Percentiles rank a stretch among this genome's conserved stretches.
phyloP scores from a whole-genome alignment of 2,113 vertebrate species.

The Solea solea region DNA sequence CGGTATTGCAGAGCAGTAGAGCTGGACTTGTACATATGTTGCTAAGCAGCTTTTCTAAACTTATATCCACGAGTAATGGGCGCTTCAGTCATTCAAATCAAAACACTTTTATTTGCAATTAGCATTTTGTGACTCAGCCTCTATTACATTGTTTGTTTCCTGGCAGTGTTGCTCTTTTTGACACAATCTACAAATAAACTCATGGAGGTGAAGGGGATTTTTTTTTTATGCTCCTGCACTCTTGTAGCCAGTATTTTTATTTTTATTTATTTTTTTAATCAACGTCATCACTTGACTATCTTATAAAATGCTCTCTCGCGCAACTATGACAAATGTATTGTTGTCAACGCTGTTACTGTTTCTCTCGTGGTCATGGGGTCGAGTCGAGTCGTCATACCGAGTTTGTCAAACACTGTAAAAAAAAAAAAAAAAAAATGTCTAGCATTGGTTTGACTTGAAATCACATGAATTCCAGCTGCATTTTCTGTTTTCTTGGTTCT shows the following conservation, averaged over 20 bases:
- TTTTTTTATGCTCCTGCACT: neutral
- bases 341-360: conserved; percentile 62
- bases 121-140: conserved; percentile 26
- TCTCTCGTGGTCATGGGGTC: conserved; percentile 56
- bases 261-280: neutral
- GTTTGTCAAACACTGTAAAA: conserved; percentile 46
- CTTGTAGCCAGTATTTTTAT: conserved; percentile 1
- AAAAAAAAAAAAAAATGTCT: conserved; percentile 31
- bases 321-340: conserved; percentile 61
- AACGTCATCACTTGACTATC: conserved; percentile 35
- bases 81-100: conserved; percentile 16
- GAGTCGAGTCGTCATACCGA: conserved; percentile 31
- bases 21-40: conserved; percentile 46
- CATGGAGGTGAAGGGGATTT: conserved; percentile 6
- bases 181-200: conserved; percentile 27
- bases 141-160: conserved; percentile 27
- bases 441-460: conserved; percentile 44
- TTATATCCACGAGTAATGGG: conserved; percentile 40
- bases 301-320: conserved; percentile 38
- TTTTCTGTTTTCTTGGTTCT: conserved; percentile 11
- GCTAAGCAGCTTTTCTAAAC: conserved; percentile 55
- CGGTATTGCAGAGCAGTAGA: conserved; percentile 59
- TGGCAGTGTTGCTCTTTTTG: conserved; percentile 24
- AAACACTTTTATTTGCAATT: neutral
- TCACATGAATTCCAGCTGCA: conserved; percentile 56